phyloP scores from a whole-genome alignment of 2,113 vertebrate genomes.

The Thunnus maccoyii region DNA sequence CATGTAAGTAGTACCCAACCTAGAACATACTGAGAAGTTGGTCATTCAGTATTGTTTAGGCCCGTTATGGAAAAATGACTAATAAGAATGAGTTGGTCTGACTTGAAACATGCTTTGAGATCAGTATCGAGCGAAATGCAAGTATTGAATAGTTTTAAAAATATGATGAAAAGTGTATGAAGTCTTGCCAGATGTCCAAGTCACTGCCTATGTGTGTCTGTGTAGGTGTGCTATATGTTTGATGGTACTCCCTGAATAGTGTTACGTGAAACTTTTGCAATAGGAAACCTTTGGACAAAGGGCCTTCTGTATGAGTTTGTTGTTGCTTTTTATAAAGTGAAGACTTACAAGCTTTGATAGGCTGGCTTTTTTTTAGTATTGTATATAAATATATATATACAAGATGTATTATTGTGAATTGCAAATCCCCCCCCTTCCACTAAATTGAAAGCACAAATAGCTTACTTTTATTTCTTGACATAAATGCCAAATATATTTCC shows the following conservation, averaged over 20 bases:
- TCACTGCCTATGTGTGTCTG: constrained; percentile 74
- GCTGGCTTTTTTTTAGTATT: constrained; percentile 69
- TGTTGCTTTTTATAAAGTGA: constrained; percentile 78
- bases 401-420: constrained; percentile 75
- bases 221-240: constrained; percentile 72
- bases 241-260: constrained; percentile 78
- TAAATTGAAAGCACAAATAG: constrained; percentile 81
- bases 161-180: constrained; percentile 37
- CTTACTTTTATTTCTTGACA: constrained; percentile 65
- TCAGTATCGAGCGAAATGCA: constrained; percentile 24
- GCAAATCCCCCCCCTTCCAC: constrained; percentile 38
- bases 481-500: constrained; percentile 80
- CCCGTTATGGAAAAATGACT: constrained; percentile 5
- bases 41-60: constrained; percentile 23
- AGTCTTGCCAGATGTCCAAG: constrained; percentile 66
- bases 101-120: constrained; percentile 52
- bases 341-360: constrained; percentile 73
- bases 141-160: constrained; percentile 50
- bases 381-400: constrained; percentile 78
- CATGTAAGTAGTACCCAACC: constrained; percentile 4
- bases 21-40: constrained; percentile 17
- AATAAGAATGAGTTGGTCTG: constrained; percentile 20
- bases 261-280: constrained; percentile 75
- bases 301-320: constrained; percentile 71
- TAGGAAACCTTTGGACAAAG: constrained; percentile 78